These are phyloP conservation scores for Tenthredo livida DNA, from an alignment of 2,888 invertebrate species.

Conservation along the genomic window DNA sequence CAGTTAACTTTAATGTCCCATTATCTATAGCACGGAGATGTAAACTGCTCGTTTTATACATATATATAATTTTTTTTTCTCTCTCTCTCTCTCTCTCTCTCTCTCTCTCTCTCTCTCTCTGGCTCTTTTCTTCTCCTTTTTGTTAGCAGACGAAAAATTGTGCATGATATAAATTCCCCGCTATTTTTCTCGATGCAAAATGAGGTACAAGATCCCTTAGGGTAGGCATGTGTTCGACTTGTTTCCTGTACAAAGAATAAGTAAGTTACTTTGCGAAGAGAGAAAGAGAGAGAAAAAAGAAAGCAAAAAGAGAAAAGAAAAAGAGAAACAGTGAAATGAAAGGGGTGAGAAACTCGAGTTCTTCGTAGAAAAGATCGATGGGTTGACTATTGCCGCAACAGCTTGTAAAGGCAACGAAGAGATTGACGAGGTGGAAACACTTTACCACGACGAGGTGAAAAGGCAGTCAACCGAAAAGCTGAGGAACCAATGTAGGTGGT, in stretches of 20 bases:
- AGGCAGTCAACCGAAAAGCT: constrained; percentile 7
- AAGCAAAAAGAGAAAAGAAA: not conserved
- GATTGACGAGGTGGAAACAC: constrained; percentile 52
- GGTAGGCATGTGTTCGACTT: not conserved
- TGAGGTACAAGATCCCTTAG: not conserved
- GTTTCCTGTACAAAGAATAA: not conserved
- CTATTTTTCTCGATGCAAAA: not conserved
- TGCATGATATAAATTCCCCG: not conserved
- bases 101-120: not conserved
- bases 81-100: not conserved
- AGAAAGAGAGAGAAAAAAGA: not conserved
- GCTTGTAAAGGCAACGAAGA: constrained; percentile 44
- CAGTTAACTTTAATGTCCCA: constrained; percentile 35
- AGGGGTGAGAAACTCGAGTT: constrained; percentile 25
- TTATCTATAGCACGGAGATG: constrained; percentile 22
- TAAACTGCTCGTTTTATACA: constrained; percentile 1
- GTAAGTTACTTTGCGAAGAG: not conserved
- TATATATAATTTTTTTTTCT: not conserved
- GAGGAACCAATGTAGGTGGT: not conserved
- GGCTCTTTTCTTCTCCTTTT: not conserved
- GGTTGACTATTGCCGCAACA: constrained; percentile 48
- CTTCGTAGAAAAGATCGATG: constrained; percentile 36
- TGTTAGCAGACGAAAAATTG: not conserved
- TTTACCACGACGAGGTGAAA: constrained; percentile 22
- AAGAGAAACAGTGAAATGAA: not conserved